Percentiles rank a stretch among this genome's conserved stretches.
phyloP scores from a whole-genome alignment of 2,797 vertebrate species.

The Semaprochilodus insignis region DNA sequence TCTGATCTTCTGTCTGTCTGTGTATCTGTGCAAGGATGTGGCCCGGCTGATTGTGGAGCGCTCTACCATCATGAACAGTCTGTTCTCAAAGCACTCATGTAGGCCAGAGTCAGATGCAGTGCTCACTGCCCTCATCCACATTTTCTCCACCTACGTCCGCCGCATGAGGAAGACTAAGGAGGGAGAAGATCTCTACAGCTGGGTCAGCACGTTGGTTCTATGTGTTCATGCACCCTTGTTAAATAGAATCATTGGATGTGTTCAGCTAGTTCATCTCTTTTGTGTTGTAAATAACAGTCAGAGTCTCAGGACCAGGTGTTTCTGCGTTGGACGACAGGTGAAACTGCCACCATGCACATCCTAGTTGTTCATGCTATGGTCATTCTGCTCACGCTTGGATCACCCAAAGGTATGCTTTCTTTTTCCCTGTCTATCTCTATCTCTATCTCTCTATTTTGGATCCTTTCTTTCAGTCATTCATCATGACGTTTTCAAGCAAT shows the following conservation, averaged over 20 bases:
- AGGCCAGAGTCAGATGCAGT: constrained; percentile 87
- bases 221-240: too few species aligned
- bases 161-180: constrained; percentile 98
- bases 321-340: constrained; percentile 94
- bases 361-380: constrained; percentile 99
- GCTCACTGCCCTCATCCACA: constrained; percentile 88
- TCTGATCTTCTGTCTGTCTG: background rate
- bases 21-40: constrained; percentile 81
- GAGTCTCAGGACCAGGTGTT: constrained; percentile 99
- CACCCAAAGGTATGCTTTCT: constrained; percentile 77
- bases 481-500: too few species aligned
- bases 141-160: constrained; percentile 91
- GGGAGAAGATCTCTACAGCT: constrained; percentile 97
- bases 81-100: constrained; percentile 91
- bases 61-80: constrained; percentile 97
- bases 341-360: constrained; percentile 98
- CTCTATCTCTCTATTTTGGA: too few species aligned
- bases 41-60: constrained; percentile 95
- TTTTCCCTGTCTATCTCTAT: too few species aligned
- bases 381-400: constrained; percentile 90
- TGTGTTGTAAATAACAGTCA: constrained; percentile 76
- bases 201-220: constrained; percentile 80
- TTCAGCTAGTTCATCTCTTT: background rate
- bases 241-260: background rate
- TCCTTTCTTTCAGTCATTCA: too few species aligned